phyloP scores from a whole-genome alignment of 2,113 vertebrate genomes.

The Tachysurus vachellii region DNA sequence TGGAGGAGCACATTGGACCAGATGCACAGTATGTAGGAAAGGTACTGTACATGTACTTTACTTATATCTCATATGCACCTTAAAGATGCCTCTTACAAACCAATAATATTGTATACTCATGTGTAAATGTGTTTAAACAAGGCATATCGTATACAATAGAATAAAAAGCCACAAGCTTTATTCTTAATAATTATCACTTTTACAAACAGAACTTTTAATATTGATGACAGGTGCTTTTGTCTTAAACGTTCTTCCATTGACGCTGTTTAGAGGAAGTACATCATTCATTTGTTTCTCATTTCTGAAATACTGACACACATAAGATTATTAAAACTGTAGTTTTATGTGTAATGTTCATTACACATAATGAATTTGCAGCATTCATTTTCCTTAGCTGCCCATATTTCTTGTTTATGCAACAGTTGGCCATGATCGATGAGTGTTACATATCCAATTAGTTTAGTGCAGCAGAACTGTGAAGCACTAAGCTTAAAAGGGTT shows the following conservation, averaged over 20 bases:
- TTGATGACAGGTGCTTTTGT: neutral
- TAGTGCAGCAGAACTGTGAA: conserved; percentile 42
- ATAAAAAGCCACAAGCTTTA: neutral
- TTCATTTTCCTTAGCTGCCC: conserved; percentile 35
- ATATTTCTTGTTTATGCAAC: conserved; percentile 36
- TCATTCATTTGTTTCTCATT: neutral
- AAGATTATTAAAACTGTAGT: neutral
- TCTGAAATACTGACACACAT: neutral
- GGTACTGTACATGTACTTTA: conserved; percentile 70
- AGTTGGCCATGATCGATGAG: conserved; percentile 36
- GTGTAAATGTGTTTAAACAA: neutral
- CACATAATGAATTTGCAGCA: conserved; percentile 20
- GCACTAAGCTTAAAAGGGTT: conserved; percentile 31
- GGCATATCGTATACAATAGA: neutral
- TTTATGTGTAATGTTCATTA: no score
- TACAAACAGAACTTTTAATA: neutral
- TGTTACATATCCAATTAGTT: conserved; percentile 41
- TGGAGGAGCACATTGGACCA: conserved; percentile 98
- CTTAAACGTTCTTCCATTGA: neutral
- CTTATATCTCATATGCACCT: neutral
- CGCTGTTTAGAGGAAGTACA: neutral
- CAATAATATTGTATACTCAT: neutral
- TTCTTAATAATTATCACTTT: neutral
- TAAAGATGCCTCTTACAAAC: neutral
- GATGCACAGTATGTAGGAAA: conserved; percentile 97